Percentiles rank a stretch among this genome's conserved stretches.
These are phyloP conservation scores for Euzophera pinguis DNA, from an alignment of 2,888 invertebrate species.

Conservation along the genomic window DNA sequence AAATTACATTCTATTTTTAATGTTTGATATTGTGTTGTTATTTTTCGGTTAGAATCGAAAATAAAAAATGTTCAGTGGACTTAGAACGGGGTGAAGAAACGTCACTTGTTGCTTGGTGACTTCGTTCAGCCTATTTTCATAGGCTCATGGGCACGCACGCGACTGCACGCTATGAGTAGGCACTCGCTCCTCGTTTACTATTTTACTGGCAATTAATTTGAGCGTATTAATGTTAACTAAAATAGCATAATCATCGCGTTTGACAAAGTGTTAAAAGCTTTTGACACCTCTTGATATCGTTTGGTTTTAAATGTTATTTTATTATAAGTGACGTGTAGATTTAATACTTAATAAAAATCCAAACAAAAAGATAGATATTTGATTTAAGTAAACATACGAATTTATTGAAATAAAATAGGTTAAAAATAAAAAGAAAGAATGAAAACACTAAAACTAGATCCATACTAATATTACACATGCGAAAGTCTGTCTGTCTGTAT, in stretches of 20 bases:
- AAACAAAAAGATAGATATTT: too few relatives aligned
- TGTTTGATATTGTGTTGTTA: neutral
- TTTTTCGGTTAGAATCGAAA: neutral
- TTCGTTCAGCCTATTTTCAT: slow-evolving; percentile 47
- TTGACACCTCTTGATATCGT: slow-evolving; percentile 11
- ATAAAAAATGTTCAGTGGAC: slow-evolving; percentile 33
- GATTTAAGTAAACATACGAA: too few relatives aligned
- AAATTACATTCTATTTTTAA: too few relatives aligned
- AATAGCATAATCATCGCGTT: slow-evolving; percentile 24
- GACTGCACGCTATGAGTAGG: slow-evolving; percentile 49
- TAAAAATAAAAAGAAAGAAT: too few relatives aligned
- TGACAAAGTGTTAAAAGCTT: slow-evolving; percentile 13
- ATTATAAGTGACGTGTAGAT: neutral
- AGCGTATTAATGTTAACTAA: slow-evolving; percentile 28
- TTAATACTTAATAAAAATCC: too few relatives aligned
- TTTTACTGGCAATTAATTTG: slow-evolving; percentile 55
- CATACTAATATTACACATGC: too few relatives aligned
- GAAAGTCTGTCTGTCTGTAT: too few relatives aligned
- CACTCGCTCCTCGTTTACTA: slow-evolving; percentile 44
- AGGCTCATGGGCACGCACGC: slow-evolving; percentile 49
- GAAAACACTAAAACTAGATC: too few relatives aligned
- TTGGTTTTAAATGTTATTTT: neutral
- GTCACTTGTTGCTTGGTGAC: slow-evolving; percentile 73
- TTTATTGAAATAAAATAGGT: too few relatives aligned
- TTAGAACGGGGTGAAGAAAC: slow-evolving; percentile 48